Conservation (phyloP, 2,113 vertebrate species). For the Eubucco bourcierii region DNA sequence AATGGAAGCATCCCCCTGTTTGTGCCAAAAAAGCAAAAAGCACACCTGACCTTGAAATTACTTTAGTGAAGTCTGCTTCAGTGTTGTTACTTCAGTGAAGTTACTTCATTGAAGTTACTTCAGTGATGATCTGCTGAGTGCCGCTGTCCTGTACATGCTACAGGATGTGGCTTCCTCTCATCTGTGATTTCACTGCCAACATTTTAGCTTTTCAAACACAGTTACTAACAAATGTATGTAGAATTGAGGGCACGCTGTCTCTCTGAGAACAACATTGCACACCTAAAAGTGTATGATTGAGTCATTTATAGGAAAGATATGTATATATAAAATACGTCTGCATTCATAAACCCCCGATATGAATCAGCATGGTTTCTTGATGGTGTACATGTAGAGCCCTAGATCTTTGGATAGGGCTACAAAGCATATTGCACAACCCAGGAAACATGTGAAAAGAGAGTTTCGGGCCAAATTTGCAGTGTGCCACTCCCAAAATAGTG, state of each 20-base stretch:
- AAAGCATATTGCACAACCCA: slow-evolving; percentile 50
- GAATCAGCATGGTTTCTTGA: slow-evolving; percentile 26
- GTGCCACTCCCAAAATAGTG: slow-evolving; percentile 46
- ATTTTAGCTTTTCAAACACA: not conserved
- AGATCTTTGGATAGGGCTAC: slow-evolving; percentile 45
- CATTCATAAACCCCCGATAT: slow-evolving; percentile 14
- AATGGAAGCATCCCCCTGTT: not conserved
- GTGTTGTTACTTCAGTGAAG: not conserved
- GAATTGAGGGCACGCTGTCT: not conserved
- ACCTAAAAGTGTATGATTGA: not conserved
- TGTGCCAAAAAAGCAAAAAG: not conserved
- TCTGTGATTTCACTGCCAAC: not conserved
- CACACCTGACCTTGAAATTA: not conserved
- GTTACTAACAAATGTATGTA: not conserved
- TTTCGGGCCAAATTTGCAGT: slow-evolving; percentile 42
- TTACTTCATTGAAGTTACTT: not conserved
- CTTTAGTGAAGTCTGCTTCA: not conserved
- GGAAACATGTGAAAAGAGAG: slow-evolving; percentile 42
- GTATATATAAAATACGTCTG: not conserved
- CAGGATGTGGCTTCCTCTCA: too few relatives aligned
- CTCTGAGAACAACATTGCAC: not conserved
- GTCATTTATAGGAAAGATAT: slow-evolving; percentile 1
- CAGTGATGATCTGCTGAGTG: not conserved
- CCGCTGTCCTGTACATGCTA: not conserved
- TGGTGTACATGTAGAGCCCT: not conserved